phyloP scores from a whole-genome alignment of 2,888 invertebrate species.

The Drosophila meridionalis region DNA sequence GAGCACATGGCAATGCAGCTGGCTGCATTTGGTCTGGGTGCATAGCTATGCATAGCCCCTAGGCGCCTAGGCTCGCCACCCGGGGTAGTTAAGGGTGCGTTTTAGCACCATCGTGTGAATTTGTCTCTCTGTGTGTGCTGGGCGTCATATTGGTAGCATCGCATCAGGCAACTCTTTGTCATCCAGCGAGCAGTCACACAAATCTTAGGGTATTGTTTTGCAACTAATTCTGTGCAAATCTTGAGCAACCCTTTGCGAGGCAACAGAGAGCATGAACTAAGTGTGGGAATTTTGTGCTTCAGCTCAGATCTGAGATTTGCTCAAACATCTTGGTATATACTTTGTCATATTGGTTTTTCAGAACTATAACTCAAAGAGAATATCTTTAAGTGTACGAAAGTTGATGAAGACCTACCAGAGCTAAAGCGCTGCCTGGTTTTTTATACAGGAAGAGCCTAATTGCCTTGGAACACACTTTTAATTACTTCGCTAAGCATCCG shows the following conservation, averaged over 20 bases:
- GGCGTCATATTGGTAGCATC: slow-evolving; percentile 1
- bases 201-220: slow-evolving; percentile 58
- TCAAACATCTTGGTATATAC: background rate
- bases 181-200: slow-evolving; percentile 3
- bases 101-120: slow-evolving; percentile 64
- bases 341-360: background rate
- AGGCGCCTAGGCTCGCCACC: background rate
- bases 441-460: slow-evolving; percentile 6
- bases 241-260: slow-evolving; percentile 44
- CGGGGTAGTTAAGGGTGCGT: slow-evolving; percentile 61
- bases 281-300: slow-evolving; percentile 4
- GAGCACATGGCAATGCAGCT: slow-evolving; percentile 27
- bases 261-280: background rate
- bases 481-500: slow-evolving; percentile 46
- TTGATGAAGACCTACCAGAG: background rate
- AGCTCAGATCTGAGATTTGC: background rate
- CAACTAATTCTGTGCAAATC: slow-evolving; percentile 33
- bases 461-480: slow-evolving; percentile 32
- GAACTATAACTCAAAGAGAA: background rate
- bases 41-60: slow-evolving; percentile 41
- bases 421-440: background rate
- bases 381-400: too few species aligned
- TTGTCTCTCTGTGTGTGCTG: slow-evolving; percentile 33
- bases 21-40: slow-evolving; percentile 52
- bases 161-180: slow-evolving; percentile 6